Evolutionary conservation across 2,888 invertebrate species (phyloP).

Genomic region (Adelphocoris suturalis): DNA sequence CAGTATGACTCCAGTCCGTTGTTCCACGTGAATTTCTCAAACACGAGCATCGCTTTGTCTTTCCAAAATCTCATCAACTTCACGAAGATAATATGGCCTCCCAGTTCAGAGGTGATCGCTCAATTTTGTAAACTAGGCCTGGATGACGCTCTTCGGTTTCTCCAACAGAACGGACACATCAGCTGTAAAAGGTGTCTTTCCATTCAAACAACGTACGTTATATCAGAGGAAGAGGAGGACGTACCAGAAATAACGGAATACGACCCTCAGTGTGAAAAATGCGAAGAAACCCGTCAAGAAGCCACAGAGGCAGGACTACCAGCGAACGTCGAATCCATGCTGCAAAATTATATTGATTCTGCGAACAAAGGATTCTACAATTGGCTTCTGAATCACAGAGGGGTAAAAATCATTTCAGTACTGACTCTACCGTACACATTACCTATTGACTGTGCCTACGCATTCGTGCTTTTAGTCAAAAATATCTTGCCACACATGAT

Average conservation of each 20-base stretch:
- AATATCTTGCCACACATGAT: constrained; percentile 57
- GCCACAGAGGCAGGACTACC: constrained; percentile 93
- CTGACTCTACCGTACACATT: constrained; percentile 91
- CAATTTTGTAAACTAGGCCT: constrained; percentile 99
- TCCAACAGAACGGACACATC: constrained; percentile 93
- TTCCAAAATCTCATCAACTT: constrained; percentile 96
- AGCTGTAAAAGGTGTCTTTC: constrained; percentile 95
- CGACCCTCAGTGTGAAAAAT: constrained; percentile 92
- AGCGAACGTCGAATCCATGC: constrained; percentile 92
- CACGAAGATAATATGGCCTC: constrained; percentile 95
- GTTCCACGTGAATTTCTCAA: constrained; percentile 90
- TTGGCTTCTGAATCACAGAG: constrained; percentile 92
- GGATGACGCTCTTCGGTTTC: constrained; percentile 91
- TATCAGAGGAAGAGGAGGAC: constrained; percentile 89
- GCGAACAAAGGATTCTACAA: constrained; percentile 94
- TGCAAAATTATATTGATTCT: constrained; percentile 95
- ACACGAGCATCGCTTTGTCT: constrained; percentile 95
- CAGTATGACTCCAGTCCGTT: constrained; percentile 90
- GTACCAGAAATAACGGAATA: constrained; percentile 83
- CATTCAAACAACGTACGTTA: constrained; percentile 90
- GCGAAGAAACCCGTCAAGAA: constrained; percentile 93
- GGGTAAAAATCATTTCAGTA: constrained; percentile 89
- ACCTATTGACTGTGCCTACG: constrained; percentile 92
- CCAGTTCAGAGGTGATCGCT: constrained; percentile 91
- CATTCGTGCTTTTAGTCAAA: constrained; percentile 87